A percentile compares a stretch with the other conserved stretches of the same genome.
These are phyloP conservation scores for Labia minor DNA, from an alignment of 2,888 invertebrate genomes.

Conservation along the genomic window DNA sequence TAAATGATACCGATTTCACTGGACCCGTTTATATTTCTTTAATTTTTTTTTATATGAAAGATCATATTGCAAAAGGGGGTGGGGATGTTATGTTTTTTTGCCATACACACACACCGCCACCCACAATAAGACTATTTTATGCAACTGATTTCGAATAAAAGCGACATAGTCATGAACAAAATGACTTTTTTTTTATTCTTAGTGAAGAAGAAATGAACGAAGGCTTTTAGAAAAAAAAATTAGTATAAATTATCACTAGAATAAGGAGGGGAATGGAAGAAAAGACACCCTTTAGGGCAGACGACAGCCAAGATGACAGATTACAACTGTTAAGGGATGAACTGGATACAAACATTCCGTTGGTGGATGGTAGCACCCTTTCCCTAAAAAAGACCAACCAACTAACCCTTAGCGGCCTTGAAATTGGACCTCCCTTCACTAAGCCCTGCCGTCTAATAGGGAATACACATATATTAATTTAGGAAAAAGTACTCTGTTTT, in stretches of 20 bases:
- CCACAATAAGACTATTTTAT: not conserved
- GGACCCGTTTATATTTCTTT: no score
- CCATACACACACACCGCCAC: no score
- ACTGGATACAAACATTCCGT: constrained; percentile 5
- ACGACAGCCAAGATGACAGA: constrained; percentile 13
- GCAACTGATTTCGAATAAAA: not conserved
- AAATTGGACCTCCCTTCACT: not conserved
- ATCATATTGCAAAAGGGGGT: no score
- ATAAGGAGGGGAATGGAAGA: not conserved
- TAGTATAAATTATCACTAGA: not conserved
- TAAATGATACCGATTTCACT: no score
- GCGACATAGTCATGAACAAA: not conserved
- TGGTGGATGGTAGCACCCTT: not conserved
- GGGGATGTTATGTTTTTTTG: no score
- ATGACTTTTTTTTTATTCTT: not conserved
- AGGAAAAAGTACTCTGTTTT: not conserved
- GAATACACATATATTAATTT: not conserved
- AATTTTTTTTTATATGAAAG: no score
- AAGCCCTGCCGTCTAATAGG: not conserved
- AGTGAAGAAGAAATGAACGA: not conserved
- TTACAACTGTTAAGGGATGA: constrained; percentile 13
- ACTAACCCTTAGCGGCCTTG: constrained; percentile 3
- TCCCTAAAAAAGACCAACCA: not conserved
- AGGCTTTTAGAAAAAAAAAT: not conserved
- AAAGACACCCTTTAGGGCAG: not conserved